A percentile compares a stretch with the other conserved stretches of the same genome.
Evolutionary conservation across 2,888 invertebrate genomes (phyloP).

Genomic region (Ichneumon xanthorius): DNA sequence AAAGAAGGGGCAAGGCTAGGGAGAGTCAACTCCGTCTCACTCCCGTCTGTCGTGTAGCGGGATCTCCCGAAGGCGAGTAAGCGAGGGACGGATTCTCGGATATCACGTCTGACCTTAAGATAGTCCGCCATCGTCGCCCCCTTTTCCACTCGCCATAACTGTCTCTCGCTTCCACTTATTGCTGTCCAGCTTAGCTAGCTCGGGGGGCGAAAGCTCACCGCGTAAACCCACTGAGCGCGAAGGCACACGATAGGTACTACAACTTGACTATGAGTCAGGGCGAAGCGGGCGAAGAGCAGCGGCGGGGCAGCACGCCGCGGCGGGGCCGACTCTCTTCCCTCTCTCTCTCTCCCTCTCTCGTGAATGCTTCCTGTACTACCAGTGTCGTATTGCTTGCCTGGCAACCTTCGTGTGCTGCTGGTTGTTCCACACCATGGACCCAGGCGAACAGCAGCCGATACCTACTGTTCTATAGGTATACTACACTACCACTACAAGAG

Average conservation of each 20-base stretch:
- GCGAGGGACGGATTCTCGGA: conserved; percentile 71
- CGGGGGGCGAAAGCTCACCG: conserved; percentile 72
- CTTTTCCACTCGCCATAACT: conserved; percentile 46
- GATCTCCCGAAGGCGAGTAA: conserved; percentile 41
- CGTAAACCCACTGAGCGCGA: conserved; percentile 69
- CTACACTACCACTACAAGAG: conserved; percentile 62
- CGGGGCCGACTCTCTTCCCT: conserved; percentile 23
- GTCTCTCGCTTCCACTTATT: conserved; percentile 42
- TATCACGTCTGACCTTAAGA: conserved; percentile 75
- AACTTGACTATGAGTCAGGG: conserved; percentile 58
- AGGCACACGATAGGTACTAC: conserved; percentile 58
- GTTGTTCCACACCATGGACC: conserved; percentile 59
- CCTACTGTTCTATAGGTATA: conserved; percentile 44
- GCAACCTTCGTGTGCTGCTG: conserved; percentile 57
- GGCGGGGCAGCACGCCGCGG: conserved; percentile 45
- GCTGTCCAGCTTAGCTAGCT: conserved; percentile 65
- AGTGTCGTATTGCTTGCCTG: conserved; percentile 40
- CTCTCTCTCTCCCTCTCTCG: conserved; percentile 17
- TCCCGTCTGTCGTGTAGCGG: neutral
- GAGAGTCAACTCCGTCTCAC: conserved; percentile 28
- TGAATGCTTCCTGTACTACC: conserved; percentile 55
- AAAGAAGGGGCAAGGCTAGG: conserved; percentile 46
- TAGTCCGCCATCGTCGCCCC: conserved; percentile 51
- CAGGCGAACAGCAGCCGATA: conserved; percentile 38
- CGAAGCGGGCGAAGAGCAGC: conserved; percentile 12